phyloP scores from a whole-genome alignment of 2,797 vertebrate species.

The Naso thynnoides region DNA sequence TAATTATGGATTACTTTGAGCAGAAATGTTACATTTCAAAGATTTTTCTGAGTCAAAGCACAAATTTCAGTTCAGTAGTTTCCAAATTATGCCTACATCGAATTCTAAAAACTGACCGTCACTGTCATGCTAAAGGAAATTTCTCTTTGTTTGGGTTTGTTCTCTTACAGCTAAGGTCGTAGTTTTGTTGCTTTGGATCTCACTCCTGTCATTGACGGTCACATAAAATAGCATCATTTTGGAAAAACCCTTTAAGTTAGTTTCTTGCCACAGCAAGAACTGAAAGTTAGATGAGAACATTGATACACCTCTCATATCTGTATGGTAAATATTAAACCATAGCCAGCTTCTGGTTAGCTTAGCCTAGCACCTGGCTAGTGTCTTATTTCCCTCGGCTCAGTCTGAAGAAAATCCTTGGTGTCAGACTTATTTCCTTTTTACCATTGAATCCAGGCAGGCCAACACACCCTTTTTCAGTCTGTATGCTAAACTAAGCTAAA shows the following conservation, averaged over 20 bases:
- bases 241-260: not conserved
- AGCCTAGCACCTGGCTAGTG: not conserved
- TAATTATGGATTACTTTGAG: not conserved
- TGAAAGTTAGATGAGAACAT: not conserved
- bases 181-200: not conserved
- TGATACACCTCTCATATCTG: not conserved
- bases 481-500: not conserved
- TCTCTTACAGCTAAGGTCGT: not conserved
- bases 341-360: not conserved
- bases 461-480: not conserved
- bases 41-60: not conserved
- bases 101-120: not conserved
- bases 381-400: not conserved
- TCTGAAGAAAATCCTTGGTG: too few species aligned
- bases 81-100: not conserved
- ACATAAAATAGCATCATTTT: not conserved
- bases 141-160: not conserved
- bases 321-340: not conserved
- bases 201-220: not conserved
- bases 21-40: not conserved
- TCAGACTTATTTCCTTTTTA: not conserved
- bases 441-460: not conserved
- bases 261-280: too few species aligned
- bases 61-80: not conserved
- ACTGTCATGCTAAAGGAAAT: too few species aligned